phyloP scores from a whole-genome alignment of 2,113 vertebrate species.

The Grantiella picta region DNA sequence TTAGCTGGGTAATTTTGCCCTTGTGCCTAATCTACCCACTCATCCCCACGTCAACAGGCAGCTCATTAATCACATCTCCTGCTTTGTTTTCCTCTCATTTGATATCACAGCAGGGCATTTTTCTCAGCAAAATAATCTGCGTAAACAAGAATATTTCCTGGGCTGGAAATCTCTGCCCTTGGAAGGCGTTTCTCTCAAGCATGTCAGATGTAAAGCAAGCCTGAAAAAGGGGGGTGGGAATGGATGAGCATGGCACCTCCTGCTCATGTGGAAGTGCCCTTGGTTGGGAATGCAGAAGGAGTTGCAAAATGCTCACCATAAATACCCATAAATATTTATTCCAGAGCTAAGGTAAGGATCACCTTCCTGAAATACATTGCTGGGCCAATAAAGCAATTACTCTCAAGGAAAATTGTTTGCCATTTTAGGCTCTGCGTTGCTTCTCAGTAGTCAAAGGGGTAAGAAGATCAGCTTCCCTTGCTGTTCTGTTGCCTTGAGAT shows the following conservation, averaged over 20 bases:
- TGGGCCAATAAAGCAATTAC: neutral
- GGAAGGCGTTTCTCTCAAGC: neutral
- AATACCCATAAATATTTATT: neutral
- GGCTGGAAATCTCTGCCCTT: neutral
- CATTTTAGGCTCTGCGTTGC: neutral
- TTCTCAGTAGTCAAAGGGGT: neutral
- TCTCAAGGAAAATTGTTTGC: neutral
- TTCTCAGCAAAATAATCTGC: neutral
- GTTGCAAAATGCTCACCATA: neutral
- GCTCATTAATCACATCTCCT: slow-evolving; percentile 27
- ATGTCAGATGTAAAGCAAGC: neutral
- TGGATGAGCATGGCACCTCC: neutral
- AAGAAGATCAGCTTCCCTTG: neutral
- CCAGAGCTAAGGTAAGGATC: neutral
- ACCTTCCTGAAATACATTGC: neutral
- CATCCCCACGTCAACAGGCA: neutral
- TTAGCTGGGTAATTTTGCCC: neutral
- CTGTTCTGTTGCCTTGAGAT: neutral
- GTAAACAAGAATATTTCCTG: neutral
- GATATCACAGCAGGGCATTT: neutral
- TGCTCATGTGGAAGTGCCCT: neutral
- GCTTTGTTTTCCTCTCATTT: slow-evolving; percentile 10
- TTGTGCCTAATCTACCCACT: neutral
- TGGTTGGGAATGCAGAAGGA: neutral
- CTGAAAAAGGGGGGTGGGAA: neutral